Evolutionary conservation across 1,140 invertebrate species (phyloP).

Genomic region (Drosophila equinoxialis): DNA sequence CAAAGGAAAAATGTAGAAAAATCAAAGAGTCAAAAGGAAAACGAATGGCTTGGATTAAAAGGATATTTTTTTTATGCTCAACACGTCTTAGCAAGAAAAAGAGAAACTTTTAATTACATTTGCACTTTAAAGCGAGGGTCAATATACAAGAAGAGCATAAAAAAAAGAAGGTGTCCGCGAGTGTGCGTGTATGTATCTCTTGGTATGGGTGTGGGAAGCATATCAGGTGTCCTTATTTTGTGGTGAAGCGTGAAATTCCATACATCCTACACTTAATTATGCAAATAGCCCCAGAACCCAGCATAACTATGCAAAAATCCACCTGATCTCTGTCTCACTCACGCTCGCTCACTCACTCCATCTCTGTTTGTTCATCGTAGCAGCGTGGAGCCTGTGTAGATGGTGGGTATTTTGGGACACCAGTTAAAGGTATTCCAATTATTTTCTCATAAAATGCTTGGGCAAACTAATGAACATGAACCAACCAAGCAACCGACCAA

Average conservation of each 20-base stretch:
- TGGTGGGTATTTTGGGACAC: background rate
- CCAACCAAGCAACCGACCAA: constrained; percentile 5
- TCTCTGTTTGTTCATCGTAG: too few relatives aligned
- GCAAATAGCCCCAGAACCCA: constrained; percentile 27
- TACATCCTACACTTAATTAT: constrained; percentile 52
- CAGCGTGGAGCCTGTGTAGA: background rate
- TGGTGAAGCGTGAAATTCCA: constrained; percentile 55
- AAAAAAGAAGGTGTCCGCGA: background rate
- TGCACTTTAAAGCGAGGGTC: constrained; percentile 61
- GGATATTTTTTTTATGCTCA: constrained; percentile 49
- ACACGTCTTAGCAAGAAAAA: constrained; percentile 53
- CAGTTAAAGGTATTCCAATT: constrained; percentile 62
- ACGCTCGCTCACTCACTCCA: too few relatives aligned
- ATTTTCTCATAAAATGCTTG: constrained; percentile 42
- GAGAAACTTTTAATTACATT: constrained; percentile 76
- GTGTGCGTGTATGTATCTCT: background rate
- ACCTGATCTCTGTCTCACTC: background rate
- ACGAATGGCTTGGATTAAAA: constrained; percentile 33
- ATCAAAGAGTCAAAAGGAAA: constrained; percentile 4
- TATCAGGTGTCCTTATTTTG: constrained; percentile 40
- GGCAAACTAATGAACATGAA: constrained; percentile 49
- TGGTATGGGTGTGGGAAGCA: constrained; percentile 5
- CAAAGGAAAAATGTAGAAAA: background rate
- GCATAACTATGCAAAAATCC: constrained; percentile 58
- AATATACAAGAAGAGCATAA: constrained; percentile 5